Conservation (phyloP, 2,113 vertebrate species). For the Crotalus tigris region DNA sequence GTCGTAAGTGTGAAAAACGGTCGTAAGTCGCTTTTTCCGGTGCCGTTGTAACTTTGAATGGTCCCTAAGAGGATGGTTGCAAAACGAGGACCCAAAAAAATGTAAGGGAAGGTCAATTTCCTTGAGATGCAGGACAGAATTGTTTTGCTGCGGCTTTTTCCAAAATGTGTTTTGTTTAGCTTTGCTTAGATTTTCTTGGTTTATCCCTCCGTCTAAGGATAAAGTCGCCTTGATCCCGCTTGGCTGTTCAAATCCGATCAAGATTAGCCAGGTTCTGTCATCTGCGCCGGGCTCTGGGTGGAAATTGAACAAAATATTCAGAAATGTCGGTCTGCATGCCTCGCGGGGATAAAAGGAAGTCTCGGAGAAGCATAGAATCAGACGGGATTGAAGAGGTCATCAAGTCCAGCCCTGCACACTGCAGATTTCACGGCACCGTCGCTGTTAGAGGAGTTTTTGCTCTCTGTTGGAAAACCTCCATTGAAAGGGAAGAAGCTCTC, state of each 20-base stretch:
- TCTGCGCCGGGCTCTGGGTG: fast-evolving
- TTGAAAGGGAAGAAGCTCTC: too few species aligned
- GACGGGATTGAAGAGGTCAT: neutral
- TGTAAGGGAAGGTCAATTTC: neutral
- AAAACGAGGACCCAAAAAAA: neutral
- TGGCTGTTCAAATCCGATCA: neutral
- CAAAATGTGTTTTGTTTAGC: neutral
- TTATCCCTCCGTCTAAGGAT: neutral
- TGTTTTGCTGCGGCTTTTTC: neutral
- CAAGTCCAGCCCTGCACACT: neutral
- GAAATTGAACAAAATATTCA: neutral
- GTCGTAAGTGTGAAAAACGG: too few species aligned
- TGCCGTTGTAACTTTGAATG: too few species aligned
- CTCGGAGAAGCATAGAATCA: neutral
- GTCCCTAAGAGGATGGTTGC: too few species aligned
- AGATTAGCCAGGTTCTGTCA: neutral
- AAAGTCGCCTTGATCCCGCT: neutral
- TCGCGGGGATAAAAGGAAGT: neutral
- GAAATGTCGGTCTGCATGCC: neutral
- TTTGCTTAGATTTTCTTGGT: neutral
- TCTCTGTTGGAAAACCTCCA: too few species aligned
- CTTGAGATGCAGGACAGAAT: neutral
- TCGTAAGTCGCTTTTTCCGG: too few species aligned
- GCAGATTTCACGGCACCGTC: neutral
- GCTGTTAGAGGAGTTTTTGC: neutral